A percentile compares a stretch with the other conserved stretches of the same genome.
Conservation (phyloP, 30 jellyfish, hydroid and myxozoan species). For the Haliclystus octoradiatus region DNA sequence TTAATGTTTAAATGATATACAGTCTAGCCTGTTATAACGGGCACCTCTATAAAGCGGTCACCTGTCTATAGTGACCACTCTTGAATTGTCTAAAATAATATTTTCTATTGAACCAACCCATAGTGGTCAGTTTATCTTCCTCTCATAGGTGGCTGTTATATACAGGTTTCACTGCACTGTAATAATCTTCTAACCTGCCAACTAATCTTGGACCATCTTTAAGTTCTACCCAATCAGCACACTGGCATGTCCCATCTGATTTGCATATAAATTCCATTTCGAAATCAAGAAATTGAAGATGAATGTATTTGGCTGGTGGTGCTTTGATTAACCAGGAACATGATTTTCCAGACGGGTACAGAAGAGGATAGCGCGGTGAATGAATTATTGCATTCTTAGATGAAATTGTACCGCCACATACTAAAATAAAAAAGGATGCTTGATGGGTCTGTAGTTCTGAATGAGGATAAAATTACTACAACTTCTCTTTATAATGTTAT, state of each 20-base stretch:
- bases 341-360: slow-evolving; percentile 59
- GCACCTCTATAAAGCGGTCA: too few relatives aligned
- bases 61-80: too few relatives aligned
- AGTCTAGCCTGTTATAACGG: too few relatives aligned
- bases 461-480: too few relatives aligned
- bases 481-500: background rate
- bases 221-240: slow-evolving; percentile 52
- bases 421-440: slow-evolving; percentile 14
- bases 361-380: slow-evolving; percentile 88
- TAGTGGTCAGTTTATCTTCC: too few relatives aligned
- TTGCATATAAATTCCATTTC: slow-evolving; percentile 64
- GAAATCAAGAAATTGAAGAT: slow-evolving; percentile 48
- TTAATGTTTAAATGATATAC: too few relatives aligned
- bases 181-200: background rate
- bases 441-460: background rate
- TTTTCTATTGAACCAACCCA: too few relatives aligned
- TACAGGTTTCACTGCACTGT: too few relatives aligned
- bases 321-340: slow-evolving; percentile 76
- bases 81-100: too few relatives aligned
- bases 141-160: too few relatives aligned
- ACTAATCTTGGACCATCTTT: slow-evolving; percentile 44
- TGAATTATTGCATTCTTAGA: slow-evolving; percentile 29
- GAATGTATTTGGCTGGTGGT: slow-evolving; percentile 37
- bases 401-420: slow-evolving; percentile 35
- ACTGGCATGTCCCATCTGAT: slow-evolving; percentile 33